Base-by-base conservation (phyloP, 2,113 vertebrate species). In the Vulpes vulpes region DNA sequence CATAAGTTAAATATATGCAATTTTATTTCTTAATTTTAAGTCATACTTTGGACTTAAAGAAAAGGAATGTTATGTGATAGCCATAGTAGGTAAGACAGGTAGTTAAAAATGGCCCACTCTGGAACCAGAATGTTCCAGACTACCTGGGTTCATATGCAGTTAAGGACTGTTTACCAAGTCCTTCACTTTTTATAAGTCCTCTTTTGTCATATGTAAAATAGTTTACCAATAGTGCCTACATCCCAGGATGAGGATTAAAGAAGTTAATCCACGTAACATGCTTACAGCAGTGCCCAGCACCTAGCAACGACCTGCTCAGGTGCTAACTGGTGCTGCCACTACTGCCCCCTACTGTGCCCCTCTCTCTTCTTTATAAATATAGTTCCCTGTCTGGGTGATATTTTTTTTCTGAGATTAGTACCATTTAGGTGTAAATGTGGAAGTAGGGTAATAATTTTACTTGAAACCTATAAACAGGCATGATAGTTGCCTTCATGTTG, bases 1-100 rank as follows among this genome's bases (percentile, higher is more conserved):
- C 82, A 11, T 88, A 96, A 81, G 43, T 74, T 79, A 94, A 51
- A 81, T 73, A 80, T 35, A 65, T 22, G 7, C 5, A 43, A 22
- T 97, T 84, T 86, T 9, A 53, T 51, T 78, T 97, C 65, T 91
- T 55, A 57, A 94, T 95, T 85, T 78, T 92, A 92, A 96, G 60
- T 22, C 30, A 30, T 14, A 62, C 17, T 91, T 88, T 81, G 8
- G 38, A 83, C 81, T 95, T 81, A 76, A 23, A 91, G 27, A 69
- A 38, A 89, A 49, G 69, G 25, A 67, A 81, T 81, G 4, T 14
- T 79, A 73, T 25, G n/a, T 76, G 35, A 94, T 32, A 49, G 8
- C 8, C 16, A 69, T n/a, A 35, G 35, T 87, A 64, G 23, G 53
- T 32, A 51, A 84, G 17, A 57, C 3, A 2, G 49, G 1, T 23